Conservation (phyloP, 2,113 vertebrate species). For the Phyllopteryx taeniolatus region DNA sequence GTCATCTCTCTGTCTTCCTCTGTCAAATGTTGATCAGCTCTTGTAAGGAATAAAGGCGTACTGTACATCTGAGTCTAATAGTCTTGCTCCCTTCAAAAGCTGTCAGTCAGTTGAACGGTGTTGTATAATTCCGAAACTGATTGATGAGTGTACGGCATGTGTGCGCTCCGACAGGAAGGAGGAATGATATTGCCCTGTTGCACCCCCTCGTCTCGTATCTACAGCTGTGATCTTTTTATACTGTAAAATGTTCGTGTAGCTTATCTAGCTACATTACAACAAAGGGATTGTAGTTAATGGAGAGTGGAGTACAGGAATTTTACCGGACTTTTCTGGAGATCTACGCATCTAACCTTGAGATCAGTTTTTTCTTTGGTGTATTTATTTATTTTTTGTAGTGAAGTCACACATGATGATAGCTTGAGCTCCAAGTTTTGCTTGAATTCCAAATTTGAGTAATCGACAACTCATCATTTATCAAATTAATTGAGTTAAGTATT, state of each 20-base stretch:
- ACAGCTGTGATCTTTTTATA: slow-evolving; percentile 21
- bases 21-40: slow-evolving; percentile 40
- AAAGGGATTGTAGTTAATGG: slow-evolving; percentile 8
- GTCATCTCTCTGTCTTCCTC: slow-evolving; percentile 21
- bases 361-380: no score
- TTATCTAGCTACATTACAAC: slow-evolving; percentile 36
- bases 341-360: no score
- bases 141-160: slow-evolving; percentile 45
- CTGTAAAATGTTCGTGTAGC: slow-evolving; percentile 25
- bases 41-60: slow-evolving; percentile 30
- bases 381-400: no score
- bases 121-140: slow-evolving; percentile 57
- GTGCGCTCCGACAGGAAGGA: slow-evolving; percentile 26
- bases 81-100: slow-evolving; percentile 35
- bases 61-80: slow-evolving; percentile 33
- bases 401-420: no score
- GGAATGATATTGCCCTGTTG: slow-evolving; percentile 42
- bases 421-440: no score
- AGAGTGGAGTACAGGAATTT: slow-evolving; percentile 4
- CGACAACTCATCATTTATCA: no score
- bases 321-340: not conserved
- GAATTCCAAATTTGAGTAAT: no score
- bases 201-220: slow-evolving; percentile 42
- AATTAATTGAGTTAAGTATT: no score
- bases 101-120: slow-evolving; percentile 26